Conservation (phyloP, 2,888 invertebrate species). For the Malthinus flaveolus region DNA sequence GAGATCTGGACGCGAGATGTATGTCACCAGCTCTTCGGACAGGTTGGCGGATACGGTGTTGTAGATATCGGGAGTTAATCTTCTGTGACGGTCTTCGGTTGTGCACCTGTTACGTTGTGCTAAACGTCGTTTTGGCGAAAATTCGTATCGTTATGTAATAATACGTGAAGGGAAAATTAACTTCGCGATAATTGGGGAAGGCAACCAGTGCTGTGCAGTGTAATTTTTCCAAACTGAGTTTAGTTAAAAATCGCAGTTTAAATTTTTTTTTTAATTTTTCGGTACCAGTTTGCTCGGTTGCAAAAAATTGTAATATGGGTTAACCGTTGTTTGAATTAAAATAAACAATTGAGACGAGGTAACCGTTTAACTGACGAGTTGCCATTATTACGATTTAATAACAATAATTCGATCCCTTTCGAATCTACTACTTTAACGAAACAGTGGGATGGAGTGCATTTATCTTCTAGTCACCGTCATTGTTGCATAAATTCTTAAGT, state of each 20-base stretch:
- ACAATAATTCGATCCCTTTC: conserved; percentile 14
- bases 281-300: too few species aligned
- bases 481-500: conserved; percentile 24
- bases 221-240: too few species aligned
- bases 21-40: conserved; percentile 38
- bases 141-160: too few species aligned
- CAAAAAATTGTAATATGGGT: too few species aligned
- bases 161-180: too few species aligned
- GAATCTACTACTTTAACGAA: background rate
- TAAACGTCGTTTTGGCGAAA: background rate
- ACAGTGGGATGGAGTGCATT: conserved; percentile 4
- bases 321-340: too few species aligned
- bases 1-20: conserved; percentile 42
- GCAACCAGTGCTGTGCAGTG: too few species aligned
- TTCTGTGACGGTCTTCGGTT: conserved; percentile 28
- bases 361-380: too few species aligned
- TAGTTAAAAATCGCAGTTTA: too few species aligned
- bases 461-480: conserved; percentile 15
- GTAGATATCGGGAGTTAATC: conserved; percentile 36
- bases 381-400: background rate
- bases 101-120: conserved; percentile 15
- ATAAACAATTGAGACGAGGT: too few species aligned
- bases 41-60: conserved; percentile 35
- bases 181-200: too few species aligned
- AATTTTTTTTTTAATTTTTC: too few species aligned